phyloP scores from a whole-genome alignment of 2,888 invertebrate genomes.

The Periphyllus acericola region DNA sequence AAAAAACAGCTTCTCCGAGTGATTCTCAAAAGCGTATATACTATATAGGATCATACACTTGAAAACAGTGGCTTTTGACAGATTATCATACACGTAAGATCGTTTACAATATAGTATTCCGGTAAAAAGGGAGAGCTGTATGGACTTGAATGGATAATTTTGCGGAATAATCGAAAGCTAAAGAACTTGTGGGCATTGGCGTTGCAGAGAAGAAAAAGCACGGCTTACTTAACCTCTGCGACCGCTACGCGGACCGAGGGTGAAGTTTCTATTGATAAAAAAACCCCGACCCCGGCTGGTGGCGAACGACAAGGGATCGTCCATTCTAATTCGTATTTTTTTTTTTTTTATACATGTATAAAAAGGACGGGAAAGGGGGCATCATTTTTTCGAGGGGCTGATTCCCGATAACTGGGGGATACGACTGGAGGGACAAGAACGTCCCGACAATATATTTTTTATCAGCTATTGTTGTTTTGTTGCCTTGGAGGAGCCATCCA shows the following conservation, averaged over 20 bases:
- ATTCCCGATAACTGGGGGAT: conserved; percentile 53
- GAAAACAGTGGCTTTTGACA: conserved; percentile 59
- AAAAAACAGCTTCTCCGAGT: conserved; percentile 4
- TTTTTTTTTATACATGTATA: conserved; percentile 40
- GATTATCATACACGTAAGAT: conserved; percentile 46
- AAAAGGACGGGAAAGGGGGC: conserved; percentile 51
- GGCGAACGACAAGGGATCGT: conserved; percentile 50
- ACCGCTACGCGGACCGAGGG: conserved; percentile 42
- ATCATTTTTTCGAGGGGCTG: conserved; percentile 57
- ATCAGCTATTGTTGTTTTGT: conserved; percentile 62
- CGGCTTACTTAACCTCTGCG: conserved; percentile 61
- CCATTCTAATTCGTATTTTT: conserved; percentile 60
- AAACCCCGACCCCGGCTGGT: conserved; percentile 44
- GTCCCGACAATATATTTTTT: conserved; percentile 59
- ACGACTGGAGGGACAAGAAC: conserved; percentile 41
- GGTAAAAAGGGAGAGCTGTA: conserved; percentile 12
- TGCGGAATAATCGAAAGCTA: conserved; percentile 63
- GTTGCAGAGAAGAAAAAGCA: conserved; percentile 9
- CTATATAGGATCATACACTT: conserved; percentile 9
- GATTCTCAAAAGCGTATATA: not conserved
- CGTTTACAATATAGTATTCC: conserved; percentile 44
- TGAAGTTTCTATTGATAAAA: conserved; percentile 58
- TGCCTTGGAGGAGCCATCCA: conserved; percentile 59
- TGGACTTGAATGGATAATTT: conserved; percentile 64
- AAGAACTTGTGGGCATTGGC: conserved; percentile 42